Evolutionary conservation across 2,797 vertebrate genomes (phyloP).

Genomic region (Poeciliopsis gracilis): DNA sequence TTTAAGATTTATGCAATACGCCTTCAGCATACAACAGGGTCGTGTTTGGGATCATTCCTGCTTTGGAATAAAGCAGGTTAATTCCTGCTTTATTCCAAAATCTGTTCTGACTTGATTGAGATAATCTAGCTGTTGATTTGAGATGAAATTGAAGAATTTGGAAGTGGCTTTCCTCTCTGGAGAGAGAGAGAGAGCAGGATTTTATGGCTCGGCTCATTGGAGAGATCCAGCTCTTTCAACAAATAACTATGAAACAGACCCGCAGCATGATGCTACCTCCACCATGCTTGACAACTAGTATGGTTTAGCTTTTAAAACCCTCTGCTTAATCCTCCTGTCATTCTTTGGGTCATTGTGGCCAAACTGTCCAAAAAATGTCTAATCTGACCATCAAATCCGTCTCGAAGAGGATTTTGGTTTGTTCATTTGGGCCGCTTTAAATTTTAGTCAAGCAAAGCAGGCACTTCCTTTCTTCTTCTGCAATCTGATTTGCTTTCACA

Average conservation of each 20-base stretch:
- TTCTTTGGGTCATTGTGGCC: not conserved
- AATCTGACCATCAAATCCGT: not conserved
- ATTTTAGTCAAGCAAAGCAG: not conserved
- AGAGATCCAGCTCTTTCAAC: not conserved
- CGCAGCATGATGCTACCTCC: not conserved
- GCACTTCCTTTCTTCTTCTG: not conserved
- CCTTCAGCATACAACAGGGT: not conserved
- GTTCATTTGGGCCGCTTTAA: not conserved
- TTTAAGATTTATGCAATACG: conserved; percentile 14
- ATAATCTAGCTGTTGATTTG: not conserved
- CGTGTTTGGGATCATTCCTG: not conserved
- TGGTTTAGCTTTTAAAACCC: not conserved
- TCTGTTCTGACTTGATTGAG: not conserved
- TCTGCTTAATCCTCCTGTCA: not conserved
- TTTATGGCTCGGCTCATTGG: not conserved
- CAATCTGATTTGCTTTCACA: not conserved
- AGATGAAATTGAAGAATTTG: not conserved
- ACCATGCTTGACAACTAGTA: not conserved
- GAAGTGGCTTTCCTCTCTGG: not conserved
- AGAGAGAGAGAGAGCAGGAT: not conserved
- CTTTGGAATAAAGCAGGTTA: not conserved
- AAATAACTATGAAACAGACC: not conserved
- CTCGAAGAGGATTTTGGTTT: not conserved
- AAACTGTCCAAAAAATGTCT: not conserved
- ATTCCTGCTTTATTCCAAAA: not conserved